Evolutionary conservation across 2,797 vertebrate species (phyloP).

Genomic region (Otus scops): DNA sequence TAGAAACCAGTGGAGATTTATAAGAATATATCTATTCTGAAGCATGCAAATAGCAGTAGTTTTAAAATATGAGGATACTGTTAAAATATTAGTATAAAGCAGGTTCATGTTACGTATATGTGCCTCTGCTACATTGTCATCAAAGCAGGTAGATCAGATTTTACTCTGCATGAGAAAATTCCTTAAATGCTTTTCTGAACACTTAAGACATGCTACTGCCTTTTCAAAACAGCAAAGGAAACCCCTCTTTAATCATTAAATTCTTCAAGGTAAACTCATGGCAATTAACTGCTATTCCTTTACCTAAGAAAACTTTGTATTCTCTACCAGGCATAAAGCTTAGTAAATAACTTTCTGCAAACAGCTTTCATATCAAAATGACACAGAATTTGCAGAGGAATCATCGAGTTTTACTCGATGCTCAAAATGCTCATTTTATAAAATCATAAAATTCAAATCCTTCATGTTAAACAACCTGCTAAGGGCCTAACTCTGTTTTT

Average conservation of each 20-base stretch:
- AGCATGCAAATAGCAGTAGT: not conserved
- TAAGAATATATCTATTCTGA: not conserved
- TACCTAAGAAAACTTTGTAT: not conserved
- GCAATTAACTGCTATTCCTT: not conserved
- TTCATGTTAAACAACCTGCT: not conserved
- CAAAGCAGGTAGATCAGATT: not conserved
- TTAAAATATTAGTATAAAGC: not conserved
- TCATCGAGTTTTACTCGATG: not conserved
- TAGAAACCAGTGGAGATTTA: not conserved
- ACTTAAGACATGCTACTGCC: not conserved
- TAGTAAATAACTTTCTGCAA: not conserved
- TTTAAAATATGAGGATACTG: not conserved
- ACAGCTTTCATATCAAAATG: not conserved
- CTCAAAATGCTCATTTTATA: not conserved
- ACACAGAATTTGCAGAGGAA: not conserved
- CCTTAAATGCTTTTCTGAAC: not conserved
- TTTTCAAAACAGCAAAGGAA: not conserved
- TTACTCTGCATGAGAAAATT: not conserved
- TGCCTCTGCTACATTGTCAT: not conserved
- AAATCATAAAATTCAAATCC: not conserved
- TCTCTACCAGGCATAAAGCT: not conserved
- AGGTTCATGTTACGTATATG: not conserved
- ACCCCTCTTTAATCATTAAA: not conserved
- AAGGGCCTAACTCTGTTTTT: not conserved
- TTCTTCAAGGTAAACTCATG: not conserved